phyloP scores from a whole-genome alignment of 2,113 vertebrate genomes.

The Hemiscyllium ocellatum region DNA sequence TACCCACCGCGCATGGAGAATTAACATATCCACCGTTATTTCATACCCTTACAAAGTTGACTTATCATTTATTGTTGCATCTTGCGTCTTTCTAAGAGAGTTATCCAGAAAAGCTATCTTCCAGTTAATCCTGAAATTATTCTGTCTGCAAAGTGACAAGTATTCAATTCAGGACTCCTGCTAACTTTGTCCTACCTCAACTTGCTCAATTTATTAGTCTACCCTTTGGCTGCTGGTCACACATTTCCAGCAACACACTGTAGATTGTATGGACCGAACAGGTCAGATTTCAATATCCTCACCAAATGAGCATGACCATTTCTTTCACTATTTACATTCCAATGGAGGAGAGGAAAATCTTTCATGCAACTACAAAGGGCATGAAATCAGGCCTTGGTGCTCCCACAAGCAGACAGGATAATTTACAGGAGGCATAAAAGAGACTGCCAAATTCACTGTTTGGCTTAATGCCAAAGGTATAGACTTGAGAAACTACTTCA shows the following conservation, averaged over 20 bases:
- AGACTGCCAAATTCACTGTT: background rate
- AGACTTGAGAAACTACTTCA: too few relatives aligned
- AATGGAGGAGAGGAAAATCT: background rate
- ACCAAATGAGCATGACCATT: background rate
- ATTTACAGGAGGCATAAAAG: too few relatives aligned
- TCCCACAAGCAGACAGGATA: background rate
- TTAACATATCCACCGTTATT: background rate
- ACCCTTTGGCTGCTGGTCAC: background rate
- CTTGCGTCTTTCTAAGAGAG: background rate
- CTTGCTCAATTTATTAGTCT: background rate
- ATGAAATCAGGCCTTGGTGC: background rate
- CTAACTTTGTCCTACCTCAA: background rate
- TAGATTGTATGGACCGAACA: background rate
- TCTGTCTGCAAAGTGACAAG: background rate
- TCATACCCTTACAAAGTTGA: background rate
- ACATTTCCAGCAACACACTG: background rate
- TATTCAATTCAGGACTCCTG: background rate
- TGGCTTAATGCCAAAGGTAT: background rate
- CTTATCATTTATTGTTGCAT: background rate
- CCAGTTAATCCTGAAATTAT: background rate
- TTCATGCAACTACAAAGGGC: background rate
- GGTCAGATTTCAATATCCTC: background rate
- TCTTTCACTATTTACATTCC: background rate
- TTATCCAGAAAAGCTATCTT: background rate
- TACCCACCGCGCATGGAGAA: background rate